Conservation (phyloP, 2,113 vertebrate genomes). For the Erpornis zantholeuca region DNA sequence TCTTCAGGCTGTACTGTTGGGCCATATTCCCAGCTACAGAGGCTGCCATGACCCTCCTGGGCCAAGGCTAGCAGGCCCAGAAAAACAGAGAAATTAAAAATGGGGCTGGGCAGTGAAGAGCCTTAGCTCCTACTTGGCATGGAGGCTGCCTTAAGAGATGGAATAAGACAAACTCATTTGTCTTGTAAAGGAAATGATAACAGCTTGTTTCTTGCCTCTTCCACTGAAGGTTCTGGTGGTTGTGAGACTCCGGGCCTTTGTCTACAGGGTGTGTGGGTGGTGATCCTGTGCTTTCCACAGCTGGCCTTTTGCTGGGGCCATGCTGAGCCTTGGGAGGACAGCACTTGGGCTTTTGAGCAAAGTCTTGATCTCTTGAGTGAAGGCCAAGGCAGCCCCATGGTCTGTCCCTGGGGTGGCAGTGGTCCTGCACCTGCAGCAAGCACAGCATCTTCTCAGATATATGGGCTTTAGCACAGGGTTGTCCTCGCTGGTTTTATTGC, state of each 20-base stretch:
- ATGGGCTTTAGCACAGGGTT: neutral
- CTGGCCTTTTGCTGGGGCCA: neutral
- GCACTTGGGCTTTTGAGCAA: neutral
- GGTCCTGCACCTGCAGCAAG: neutral
- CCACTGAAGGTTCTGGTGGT: neutral
- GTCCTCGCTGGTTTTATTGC: neutral
- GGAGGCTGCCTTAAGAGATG: neutral
- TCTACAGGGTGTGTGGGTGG: neutral
- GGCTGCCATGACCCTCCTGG: neutral
- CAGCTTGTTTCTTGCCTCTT: neutral
- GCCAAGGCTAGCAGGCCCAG: neutral
- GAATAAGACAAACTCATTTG: neutral
- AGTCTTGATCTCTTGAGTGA: neutral
- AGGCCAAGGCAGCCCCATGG: neutral
- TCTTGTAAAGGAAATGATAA: neutral
- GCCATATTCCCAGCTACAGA: neutral
- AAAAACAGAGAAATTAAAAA: slow-evolving; percentile 12
- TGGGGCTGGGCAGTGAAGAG: neutral
- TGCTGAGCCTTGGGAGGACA: neutral
- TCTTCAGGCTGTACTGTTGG: neutral
- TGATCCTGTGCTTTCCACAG: neutral
- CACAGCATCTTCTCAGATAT: neutral
- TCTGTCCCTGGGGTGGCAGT: neutral
- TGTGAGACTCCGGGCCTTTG: neutral
- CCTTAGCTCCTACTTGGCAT: neutral